Conservation (phyloP, 2,888 invertebrate genomes). For the Congeria kusceri region DNA sequence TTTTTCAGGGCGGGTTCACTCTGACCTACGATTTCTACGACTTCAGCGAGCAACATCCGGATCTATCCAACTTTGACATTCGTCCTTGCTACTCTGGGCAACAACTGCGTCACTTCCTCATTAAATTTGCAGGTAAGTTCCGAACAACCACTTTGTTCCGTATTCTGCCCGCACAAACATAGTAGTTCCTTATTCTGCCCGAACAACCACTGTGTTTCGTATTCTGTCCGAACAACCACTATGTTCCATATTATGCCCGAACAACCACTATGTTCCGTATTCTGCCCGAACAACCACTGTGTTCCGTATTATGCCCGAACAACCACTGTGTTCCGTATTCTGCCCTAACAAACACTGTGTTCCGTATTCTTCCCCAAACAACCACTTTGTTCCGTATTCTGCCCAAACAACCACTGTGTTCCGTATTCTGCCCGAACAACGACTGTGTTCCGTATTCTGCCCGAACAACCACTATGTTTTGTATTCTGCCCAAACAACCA, state of each 20-base stretch:
- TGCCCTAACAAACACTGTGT: background rate
- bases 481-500: background rate
- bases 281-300: background rate
- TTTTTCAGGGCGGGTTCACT: conserved; percentile 69
- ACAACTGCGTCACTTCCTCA: conserved; percentile 68
- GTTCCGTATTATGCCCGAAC: background rate
- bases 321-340: background rate
- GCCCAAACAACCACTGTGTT: background rate
- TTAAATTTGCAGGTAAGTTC: conserved; percentile 70
- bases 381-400: background rate
- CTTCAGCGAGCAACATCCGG: conserved; percentile 75
- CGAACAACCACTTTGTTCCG: background rate
- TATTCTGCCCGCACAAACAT: background rate
- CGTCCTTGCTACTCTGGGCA: conserved; percentile 69
- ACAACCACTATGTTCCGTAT: background rate
- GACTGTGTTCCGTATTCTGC: background rate
- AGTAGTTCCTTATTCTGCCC: background rate
- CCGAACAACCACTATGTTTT: background rate
- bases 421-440: background rate
- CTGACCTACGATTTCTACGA: conserved; percentile 77
- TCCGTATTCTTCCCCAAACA: background rate
- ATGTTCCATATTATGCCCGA: background rate
- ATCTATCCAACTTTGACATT: conserved; percentile 71
- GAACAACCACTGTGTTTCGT: background rate
- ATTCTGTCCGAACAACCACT: background rate